phyloP scores from a whole-genome alignment of 2,888 invertebrate genomes.

The Rhabditoides inermis region DNA sequence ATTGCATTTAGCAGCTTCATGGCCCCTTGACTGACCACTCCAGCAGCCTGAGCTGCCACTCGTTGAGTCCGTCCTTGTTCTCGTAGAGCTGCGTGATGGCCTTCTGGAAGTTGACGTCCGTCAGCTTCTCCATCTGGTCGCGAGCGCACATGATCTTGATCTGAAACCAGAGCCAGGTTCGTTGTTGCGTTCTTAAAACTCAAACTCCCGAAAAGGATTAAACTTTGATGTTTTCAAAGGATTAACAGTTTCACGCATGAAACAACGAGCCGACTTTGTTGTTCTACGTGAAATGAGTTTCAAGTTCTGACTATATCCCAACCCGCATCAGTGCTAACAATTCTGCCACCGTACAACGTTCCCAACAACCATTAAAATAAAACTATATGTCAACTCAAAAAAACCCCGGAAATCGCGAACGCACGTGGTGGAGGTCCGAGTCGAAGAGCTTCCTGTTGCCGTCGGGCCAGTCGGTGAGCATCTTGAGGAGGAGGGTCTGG shows the following conservation, averaged over 20 bases:
- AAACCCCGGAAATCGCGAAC: background rate
- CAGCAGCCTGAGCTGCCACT: conserved; percentile 45
- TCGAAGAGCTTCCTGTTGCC: conserved; percentile 36
- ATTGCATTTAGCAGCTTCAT: too few species aligned
- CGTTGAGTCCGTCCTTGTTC: conserved; percentile 28
- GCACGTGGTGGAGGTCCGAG: conserved; percentile 41
- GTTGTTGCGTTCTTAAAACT: too few species aligned
- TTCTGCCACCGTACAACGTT: background rate
- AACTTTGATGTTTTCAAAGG: too few species aligned
- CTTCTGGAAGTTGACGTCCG: conserved; percentile 30
- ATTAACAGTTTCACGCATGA: too few species aligned
- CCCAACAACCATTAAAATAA: background rate
- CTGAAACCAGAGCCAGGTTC: too few species aligned
- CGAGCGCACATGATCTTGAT: conserved; percentile 46
- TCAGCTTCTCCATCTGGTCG: conserved; percentile 45
- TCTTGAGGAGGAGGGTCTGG: conserved; percentile 46
- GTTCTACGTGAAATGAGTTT: too few species aligned
- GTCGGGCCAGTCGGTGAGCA: conserved; percentile 52
- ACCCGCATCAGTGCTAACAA: too few species aligned
- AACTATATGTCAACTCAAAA: background rate
- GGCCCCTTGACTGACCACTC: conserved; percentile 39
- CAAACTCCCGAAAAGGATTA: too few species aligned
- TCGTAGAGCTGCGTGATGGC: conserved; percentile 39
- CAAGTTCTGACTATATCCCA: too few species aligned
- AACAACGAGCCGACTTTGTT: too few species aligned